Evolutionary conservation across 2,113 vertebrate species (phyloP), one percentile per base, ranked within the genome.

Genomic region (Thinocorus orbignyianus): DNA sequence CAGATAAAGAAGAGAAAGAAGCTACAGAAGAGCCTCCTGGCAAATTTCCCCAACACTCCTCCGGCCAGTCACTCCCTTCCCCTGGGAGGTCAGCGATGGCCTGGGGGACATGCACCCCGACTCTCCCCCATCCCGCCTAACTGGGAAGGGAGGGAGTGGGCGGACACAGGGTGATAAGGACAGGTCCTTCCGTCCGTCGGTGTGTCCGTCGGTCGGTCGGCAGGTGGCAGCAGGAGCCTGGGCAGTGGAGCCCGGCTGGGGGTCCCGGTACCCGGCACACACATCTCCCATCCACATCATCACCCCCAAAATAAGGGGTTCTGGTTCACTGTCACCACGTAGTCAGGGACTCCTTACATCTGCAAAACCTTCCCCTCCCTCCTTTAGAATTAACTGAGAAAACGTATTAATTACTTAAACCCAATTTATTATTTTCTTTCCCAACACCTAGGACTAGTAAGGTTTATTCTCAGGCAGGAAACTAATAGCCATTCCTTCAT

Each of bases 181-280:
- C n/a, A n/a, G n/a, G n/a, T n/a, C n/a, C 49, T 13, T 51, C 49
- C 25, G 49, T 51, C 49, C 7, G 49, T 37, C 23, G 6, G n/a
- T 52, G 8, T 13, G 26, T 52, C 51, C 17, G 30, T n/a, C 31
- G 6, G 57, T 60, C 57, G 7, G 33, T 35, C 35, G 60, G 90
- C 94, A 98, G 98, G 83, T 97, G 98, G 97, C 97, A 97, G 97
- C 95, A 97, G 70, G 60, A 89, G 86, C 88, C 84, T 89, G 62
- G 72, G 11, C 37, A 64, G 79, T n/a, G 9, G 31, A 9, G 66
- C 33, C 57, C 5, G 39, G 62, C n/a, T 17, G 52, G n/a, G 54
- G 35, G 35, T 11, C 9, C 58, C 16, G 1, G 44, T 35, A 4
- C 25, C 37, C 22, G 13, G 28, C 35, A 62, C 39, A 41, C 51